phyloP scores from a whole-genome alignment of 2,797 vertebrate species.

The Macropodus opercularis region DNA sequence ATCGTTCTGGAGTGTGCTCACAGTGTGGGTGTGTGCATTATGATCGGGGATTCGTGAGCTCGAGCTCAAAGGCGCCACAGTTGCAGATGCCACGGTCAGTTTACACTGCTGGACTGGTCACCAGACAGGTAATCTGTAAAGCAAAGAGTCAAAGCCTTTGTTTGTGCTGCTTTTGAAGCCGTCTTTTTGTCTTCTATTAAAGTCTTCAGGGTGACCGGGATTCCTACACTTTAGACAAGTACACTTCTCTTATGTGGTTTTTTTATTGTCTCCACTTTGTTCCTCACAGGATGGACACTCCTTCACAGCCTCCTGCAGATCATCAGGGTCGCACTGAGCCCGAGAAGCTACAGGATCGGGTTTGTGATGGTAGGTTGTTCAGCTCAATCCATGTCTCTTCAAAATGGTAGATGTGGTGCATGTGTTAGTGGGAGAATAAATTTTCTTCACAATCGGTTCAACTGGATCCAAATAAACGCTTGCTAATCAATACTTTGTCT shows the following conservation, averaged over 20 bases:
- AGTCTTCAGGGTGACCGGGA: too few species aligned
- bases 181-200: too few species aligned
- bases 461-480: conserved; percentile 48
- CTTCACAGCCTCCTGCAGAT: conserved; percentile 19
- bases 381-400: conserved; percentile 8
- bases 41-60: conserved; percentile 23
- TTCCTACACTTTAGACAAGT: too few species aligned
- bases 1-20: conserved; percentile 37
- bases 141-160: too few species aligned
- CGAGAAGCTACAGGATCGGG: conserved; percentile 12
- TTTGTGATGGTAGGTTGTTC: conserved; percentile 36
- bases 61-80: conserved; percentile 27
- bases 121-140: conserved; percentile 41
- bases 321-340: conserved; percentile 26
- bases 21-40: conserved; percentile 32
- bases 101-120: conserved; percentile 38
- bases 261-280: too few species aligned
- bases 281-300: too few species aligned
- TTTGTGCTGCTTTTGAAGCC: too few species aligned
- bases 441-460: conserved; percentile 41
- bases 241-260: too few species aligned
- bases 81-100: conserved; percentile 36
- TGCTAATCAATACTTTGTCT: conserved; percentile 47
- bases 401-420: not conserved
- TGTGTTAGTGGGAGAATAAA: conserved; percentile 17